Base-by-base conservation (phyloP, 1,140 invertebrate genomes). In the Teleopsis dalmanni region DNA sequence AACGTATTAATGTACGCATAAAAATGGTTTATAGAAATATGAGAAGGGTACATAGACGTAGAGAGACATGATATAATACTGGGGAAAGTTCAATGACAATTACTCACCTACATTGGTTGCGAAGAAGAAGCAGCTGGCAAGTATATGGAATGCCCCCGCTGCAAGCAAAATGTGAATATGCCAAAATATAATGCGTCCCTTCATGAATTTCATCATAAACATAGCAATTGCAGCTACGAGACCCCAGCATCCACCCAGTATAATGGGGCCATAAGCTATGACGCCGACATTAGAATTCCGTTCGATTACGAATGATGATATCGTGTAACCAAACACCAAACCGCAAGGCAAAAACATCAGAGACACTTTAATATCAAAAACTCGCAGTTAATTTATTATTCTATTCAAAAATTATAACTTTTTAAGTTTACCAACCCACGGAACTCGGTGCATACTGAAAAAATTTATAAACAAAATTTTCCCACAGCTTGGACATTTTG, bases 101-200 rank as follows among this genome's bases (percentile, higher is more conserved):
- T 7, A 55, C 65, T 65, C 35, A 67, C 65, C 65, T 35, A 54
- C 58, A 19, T 56, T 60, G 44, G 62, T 57, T 27, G 58, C 62
- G 53, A 67, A 67, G 50, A 62, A 67, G 43, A 67, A 67, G 14
- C 64, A 67, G 31, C 65, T 67, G 23, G 59, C 56, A 9, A 67
- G 34, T 4, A 67, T 48, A 57, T 61, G 56, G 27, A 64, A 56
- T 1, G 40, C 51, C 4, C 52, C 65, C 0, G 57, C 57, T 5
- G 29, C 44, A 6, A 67, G 21, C 3, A 67, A 48, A 22, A 67
- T 26, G 36, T 54, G 31, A 1, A 60, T 56, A 26, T 67, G 65
- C 61, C 61, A 67, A 45, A 65, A 67, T 34, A 67, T 5, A 29
- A 67, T 61, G 37, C 58, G 58, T 16, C 56, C 52, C 33, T 61